Evolutionary conservation across 2,113 vertebrate genomes (phyloP), one percentile per base, ranked within the genome.

Genomic region (Bufo gargarizans): DNA sequence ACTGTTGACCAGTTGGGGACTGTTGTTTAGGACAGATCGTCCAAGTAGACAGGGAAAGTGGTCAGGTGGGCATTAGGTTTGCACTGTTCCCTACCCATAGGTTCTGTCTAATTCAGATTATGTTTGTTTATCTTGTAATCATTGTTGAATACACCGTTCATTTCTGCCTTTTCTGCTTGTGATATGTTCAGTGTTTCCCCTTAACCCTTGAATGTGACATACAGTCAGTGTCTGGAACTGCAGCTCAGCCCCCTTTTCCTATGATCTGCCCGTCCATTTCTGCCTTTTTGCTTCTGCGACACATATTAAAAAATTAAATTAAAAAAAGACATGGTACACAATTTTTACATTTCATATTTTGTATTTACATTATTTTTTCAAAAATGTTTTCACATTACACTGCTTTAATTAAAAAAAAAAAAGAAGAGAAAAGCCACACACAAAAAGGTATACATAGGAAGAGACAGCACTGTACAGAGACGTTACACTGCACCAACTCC

Each of bases 341-440:
- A 79, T 14, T n/a, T 80, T 55, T 17, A 87, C 65, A 81, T 87
- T 87, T 87, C 78, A 87, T 56, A 56, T 81, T 55, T 72, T 87
- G 13, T 87, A 87, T 87, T 87, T 87, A 87, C 77, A 87, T 77
- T 33, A 56, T 50, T 71, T 80, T 81, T 79, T 79, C 12, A 81
- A 87, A 87, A 87, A 20, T 33, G 45, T 65, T 87, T 69, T 65
- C 77, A 87, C 86, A 87, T 87, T 87, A 74, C 22, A 67, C 76
- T 61, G 77, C 77, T 87, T 81, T 81, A 82, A 86, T 69, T 65
- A 43, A 86, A 86, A 86, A 56, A 86, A 56, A 82, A 81, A 81
- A 45, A 72, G 33, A 56, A 79, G 61, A 45, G 49, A 86, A 87
- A 87, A 81, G 50, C 77, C 65, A 87, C 86, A 72, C 85, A 56